Evolutionary conservation across 2,888 invertebrate species (phyloP).

Genomic region (Morpho deidamia): DNA sequence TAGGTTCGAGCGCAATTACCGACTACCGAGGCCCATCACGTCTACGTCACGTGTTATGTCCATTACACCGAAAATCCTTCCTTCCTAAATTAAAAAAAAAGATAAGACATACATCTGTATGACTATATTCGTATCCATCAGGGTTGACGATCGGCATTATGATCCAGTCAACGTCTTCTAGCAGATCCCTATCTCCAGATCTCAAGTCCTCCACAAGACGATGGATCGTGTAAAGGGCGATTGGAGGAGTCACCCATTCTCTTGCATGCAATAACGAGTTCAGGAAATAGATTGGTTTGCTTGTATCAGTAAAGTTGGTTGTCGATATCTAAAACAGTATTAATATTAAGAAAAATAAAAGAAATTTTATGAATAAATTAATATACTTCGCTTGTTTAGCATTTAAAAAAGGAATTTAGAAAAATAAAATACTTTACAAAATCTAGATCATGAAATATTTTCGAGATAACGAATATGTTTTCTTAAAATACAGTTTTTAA

Average conservation of each 20-base stretch:
- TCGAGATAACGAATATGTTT: too few species aligned
- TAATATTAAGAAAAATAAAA: too few species aligned
- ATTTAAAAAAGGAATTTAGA: background rate
- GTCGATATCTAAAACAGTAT: conserved; percentile 71
- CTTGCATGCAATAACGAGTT: conserved; percentile 81
- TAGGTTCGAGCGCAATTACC: too few species aligned
- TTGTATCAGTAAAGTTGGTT: conserved; percentile 51
- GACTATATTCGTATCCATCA: conserved; percentile 84
- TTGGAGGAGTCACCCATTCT: conserved; percentile 83
- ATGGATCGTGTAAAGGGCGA: conserved; percentile 76
- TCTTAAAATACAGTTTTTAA: too few species aligned
- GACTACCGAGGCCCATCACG: too few species aligned
- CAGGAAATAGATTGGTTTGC: conserved; percentile 72
- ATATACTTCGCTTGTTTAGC: background rate
- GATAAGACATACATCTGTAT: conserved; percentile 46
- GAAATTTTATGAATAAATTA: background rate
- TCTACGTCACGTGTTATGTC: too few species aligned
- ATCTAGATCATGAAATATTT: too few species aligned
- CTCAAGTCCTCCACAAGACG: conserved; percentile 74
- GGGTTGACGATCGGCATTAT: conserved; percentile 83
- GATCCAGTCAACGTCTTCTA: conserved; percentile 81
- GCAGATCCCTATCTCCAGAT: conserved; percentile 51
- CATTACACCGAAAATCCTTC: too few species aligned
- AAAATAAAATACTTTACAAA: background rate
- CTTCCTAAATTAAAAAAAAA: too few species aligned